Base-by-base conservation (phyloP, 2,797 vertebrate genomes). In the Muscicapa comitata region DNA sequence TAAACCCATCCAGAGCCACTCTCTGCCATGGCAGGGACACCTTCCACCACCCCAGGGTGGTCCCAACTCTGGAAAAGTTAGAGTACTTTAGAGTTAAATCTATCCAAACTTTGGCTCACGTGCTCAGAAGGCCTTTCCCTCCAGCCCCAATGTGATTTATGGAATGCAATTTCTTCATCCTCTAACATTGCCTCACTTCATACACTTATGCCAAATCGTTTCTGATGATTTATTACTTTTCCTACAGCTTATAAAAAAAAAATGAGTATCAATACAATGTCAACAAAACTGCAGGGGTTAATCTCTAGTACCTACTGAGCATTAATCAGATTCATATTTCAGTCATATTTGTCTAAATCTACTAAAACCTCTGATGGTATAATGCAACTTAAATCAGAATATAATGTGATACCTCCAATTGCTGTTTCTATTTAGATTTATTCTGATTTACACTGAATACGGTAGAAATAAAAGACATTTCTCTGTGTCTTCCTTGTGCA, bases 391-490 rank as follows among this genome's bases (percentile, higher is more conserved):
- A 80, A 77, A 83, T 71, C 73, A 66, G 73, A 93, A 47, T 58
- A 74, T 28, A 72, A 84, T 11, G 28, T 48, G 72, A 54, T 33
- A 70, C 10, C 24, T 90, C 63, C 70, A 75, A 25, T 45, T 59
- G 53, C 83, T 86, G 14, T 21, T 89, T 79, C 86, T 72, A 77
- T 74, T 95, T 58, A 71, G 38, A 87, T 93, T 91, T 92, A 53
- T 80, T 89, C 54, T 83, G 33, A 37, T 80, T 87, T 72, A 62
- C 62, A 23, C 20, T 29, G 42, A 76, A 68, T 5, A 26, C 7
- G 47, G 28, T 13, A 61, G 57, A 92, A 91, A 87, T 31, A n/a
- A 86, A 84, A 78, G 29, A n/a, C 11, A 80, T 94, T 79, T 87
- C 48, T 87, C 84, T n/a, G 45, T 0, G 0, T 71, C 53, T 81